phyloP scores from a whole-genome alignment of 2,888 invertebrate species.

The Parthenolecanium corni region DNA sequence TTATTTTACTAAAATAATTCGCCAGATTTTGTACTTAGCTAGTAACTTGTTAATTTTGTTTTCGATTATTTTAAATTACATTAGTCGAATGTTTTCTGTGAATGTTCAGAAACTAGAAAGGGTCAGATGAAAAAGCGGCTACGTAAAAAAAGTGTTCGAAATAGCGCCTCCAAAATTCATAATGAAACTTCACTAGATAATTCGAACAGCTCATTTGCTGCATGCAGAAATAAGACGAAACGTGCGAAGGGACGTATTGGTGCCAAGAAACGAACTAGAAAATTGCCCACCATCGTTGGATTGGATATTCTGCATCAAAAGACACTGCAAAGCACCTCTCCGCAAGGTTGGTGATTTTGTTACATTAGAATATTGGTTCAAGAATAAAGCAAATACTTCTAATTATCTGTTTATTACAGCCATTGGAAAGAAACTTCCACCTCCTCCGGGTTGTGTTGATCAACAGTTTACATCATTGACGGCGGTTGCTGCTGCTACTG shows the following conservation, averaged over 20 bases:
- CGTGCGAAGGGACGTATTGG: conserved; percentile 24
- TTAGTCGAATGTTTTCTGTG: background rate
- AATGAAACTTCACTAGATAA: conserved; percentile 7
- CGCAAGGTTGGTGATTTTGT: conserved; percentile 26
- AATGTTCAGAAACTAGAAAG: background rate
- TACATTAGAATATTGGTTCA: conserved; percentile 13
- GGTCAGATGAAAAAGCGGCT: conserved; percentile 1
- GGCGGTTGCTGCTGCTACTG: conserved; percentile 49
- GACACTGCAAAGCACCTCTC: conserved; percentile 75
- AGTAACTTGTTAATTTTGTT: no score
- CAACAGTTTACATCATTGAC: conserved; percentile 74
- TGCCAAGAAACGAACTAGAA: conserved; percentile 47
- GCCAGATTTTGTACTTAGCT: no score
- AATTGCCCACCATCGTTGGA: conserved; percentile 66
- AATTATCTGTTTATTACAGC: conserved; percentile 36
- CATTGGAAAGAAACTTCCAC: conserved; percentile 60
- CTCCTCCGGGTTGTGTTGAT: conserved; percentile 84
- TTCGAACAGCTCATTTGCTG: conserved; percentile 1
- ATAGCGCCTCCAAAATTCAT: background rate
- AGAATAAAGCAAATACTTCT: background rate
- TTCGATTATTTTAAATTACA: no score
- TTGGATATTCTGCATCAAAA: conserved; percentile 79
- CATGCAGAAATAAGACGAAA: conserved; percentile 3
- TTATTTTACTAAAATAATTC: no score
- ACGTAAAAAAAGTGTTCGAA: conserved; percentile 1